These are phyloP conservation scores for Penaeus indicus DNA, from an alignment of 1,140 invertebrate genomes.

Conservation along the genomic window DNA sequence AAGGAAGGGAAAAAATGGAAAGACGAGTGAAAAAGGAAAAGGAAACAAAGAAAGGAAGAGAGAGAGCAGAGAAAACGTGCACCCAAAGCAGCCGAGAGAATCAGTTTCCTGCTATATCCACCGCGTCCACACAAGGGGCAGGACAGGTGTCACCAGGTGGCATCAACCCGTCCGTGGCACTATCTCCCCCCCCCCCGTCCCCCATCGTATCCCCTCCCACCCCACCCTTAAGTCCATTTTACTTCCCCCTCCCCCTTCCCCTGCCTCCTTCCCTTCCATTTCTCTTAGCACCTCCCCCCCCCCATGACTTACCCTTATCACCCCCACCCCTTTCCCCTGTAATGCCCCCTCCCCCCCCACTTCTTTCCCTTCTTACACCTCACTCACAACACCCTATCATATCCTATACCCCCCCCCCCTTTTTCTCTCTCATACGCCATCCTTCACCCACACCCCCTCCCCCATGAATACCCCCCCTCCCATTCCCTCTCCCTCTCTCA, in stretches of 20 bases:
- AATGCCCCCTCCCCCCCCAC: background rate
- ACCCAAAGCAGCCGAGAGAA: no score
- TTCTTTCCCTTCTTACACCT: no score
- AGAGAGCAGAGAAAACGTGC: background rate
- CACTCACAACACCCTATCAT: no score
- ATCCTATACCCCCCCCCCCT: background rate
- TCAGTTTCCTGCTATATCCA: no score
- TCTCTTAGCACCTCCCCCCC: background rate
- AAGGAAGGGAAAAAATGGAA: background rate
- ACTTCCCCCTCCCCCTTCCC: no score
- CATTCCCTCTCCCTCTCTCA: no score
- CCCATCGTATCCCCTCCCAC: no score
- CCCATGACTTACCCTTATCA: background rate
- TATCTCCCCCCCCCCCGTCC: no score
- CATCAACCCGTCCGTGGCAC: no score
- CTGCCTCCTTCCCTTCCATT: constrained; percentile 5
- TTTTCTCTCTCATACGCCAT: background rate
- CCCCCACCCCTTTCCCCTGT: background rate
- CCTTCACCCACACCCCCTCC: background rate
- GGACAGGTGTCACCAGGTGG: no score
- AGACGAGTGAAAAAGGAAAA: background rate
- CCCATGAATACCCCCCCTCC: background rate
- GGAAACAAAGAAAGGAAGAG: background rate
- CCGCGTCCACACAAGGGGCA: no score
- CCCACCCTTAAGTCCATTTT: no score